A percentile compares a stretch with the other conserved stretches of the same genome.
phyloP scores from a whole-genome alignment of 37 sponge, comb jelly and placozoan species.

The Amphimedon queenslandica region DNA sequence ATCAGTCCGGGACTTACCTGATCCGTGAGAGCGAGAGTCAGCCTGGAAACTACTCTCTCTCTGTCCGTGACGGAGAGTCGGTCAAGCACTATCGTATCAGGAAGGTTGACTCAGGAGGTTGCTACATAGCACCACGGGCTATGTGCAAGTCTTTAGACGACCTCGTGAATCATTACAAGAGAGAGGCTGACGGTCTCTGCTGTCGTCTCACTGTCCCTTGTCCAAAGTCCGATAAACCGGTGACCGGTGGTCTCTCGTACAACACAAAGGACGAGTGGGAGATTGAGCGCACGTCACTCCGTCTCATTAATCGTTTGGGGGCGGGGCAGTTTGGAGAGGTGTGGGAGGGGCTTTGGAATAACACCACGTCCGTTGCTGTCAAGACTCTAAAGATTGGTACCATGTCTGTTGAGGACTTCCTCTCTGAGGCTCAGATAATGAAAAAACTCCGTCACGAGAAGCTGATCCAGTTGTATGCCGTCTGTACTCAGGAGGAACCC shows the following conservation, averaged over 20 bases:
- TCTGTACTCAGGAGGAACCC: slow-evolving; percentile 77
- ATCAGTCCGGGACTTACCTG: slow-evolving; percentile 74
- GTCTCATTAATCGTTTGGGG: slow-evolving; percentile 56
- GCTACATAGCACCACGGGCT: slow-evolving; percentile 90
- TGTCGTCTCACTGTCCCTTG: slow-evolving; percentile 73
- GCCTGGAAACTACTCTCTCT: slow-evolving; percentile 87
- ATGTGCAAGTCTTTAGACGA: slow-evolving; percentile 74
- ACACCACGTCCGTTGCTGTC: slow-evolving; percentile 75
- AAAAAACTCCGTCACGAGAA: slow-evolving; percentile 84
- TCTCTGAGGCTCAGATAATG: slow-evolving; percentile 87
- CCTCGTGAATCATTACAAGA: slow-evolving; percentile 69
- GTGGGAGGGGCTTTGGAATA: slow-evolving; percentile 85
- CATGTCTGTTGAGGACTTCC: slow-evolving; percentile 74
- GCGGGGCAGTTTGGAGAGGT: slow-evolving; percentile 85
- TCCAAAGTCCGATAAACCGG: slow-evolving; percentile 64
- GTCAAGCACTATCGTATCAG: slow-evolving; percentile 92
- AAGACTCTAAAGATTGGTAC: slow-evolving; percentile 84
- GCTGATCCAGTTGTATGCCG: slow-evolving; percentile 85
- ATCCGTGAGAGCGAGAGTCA: slow-evolving; percentile 93
- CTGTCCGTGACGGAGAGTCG: slow-evolving; percentile 76
- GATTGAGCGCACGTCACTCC: slow-evolving; percentile 73
- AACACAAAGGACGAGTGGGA: slow-evolving; percentile 93
- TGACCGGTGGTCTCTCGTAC: slow-evolving; percentile 76
- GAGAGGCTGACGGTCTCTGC: slow-evolving; percentile 78
- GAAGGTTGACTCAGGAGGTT: slow-evolving; percentile 74